A percentile compares a stretch with the other conserved stretches of the same genome.
Conservation (phyloP, 2,113 vertebrate genomes). For the Canis aureus region DNA sequence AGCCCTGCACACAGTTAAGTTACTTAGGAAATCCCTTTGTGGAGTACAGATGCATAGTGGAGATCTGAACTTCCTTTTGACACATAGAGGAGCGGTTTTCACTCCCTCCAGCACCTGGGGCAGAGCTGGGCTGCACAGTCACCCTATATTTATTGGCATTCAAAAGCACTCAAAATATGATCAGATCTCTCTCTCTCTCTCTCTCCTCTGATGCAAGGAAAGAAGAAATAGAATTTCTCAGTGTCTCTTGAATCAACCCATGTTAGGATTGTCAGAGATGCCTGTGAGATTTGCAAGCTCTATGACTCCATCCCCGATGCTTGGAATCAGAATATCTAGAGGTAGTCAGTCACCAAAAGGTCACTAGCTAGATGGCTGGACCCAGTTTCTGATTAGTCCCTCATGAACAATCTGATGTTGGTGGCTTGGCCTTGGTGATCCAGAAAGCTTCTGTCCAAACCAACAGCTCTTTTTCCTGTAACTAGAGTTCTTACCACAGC, state of each 20-base stretch:
- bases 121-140: not conserved
- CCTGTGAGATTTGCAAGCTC: not conserved
- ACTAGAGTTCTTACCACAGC: not conserved
- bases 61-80: slow-evolving; percentile 17
- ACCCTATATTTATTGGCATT: slow-evolving; percentile 8
- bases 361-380: not conserved
- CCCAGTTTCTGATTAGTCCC: not conserved
- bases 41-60: slow-evolving; percentile 11
- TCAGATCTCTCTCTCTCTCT: not conserved
- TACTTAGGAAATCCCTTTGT: slow-evolving; percentile 62
- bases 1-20: not conserved
- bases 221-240: slow-evolving; percentile 33
- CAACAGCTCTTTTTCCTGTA: not conserved
- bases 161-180: not conserved
- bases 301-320: not conserved
- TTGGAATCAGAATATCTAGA: not conserved
- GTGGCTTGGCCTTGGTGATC: not conserved
- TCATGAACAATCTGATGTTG: not conserved
- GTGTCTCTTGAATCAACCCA: not conserved
- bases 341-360: not conserved
- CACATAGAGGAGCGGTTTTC: not conserved
- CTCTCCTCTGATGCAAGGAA: slow-evolving; percentile 6
- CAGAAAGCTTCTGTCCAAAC: not conserved
- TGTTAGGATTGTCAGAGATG: slow-evolving; percentile 10
- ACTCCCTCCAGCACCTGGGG: not conserved